A percentile compares a stretch with the other conserved stretches of the same genome.
Conservation (phyloP, 2,888 invertebrate genomes). For the Torymus auratus region DNA sequence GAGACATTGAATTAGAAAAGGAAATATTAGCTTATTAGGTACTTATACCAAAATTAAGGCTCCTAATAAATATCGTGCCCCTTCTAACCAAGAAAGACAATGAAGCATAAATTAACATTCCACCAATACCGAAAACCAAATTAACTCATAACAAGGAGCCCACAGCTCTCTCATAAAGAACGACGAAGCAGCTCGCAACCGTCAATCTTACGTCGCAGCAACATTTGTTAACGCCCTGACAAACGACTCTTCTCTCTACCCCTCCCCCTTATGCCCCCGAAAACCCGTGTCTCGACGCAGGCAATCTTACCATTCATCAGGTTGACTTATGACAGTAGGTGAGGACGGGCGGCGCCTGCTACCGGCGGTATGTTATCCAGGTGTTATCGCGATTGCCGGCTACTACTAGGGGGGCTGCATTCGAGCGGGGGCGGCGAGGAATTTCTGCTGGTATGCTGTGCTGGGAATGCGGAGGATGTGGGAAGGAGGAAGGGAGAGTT, state of each 20-base stretch:
- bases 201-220: conserved; percentile 3
- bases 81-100: too few relatives aligned
- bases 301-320: conserved; percentile 41
- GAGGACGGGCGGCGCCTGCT: conserved; percentile 18
- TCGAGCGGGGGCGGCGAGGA: too few relatives aligned
- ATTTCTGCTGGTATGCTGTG: neutral
- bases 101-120: too few relatives aligned
- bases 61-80: too few relatives aligned
- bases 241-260: neutral
- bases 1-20: too few relatives aligned
- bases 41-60: too few relatives aligned
- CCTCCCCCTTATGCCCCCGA: neutral
- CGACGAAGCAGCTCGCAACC: neutral
- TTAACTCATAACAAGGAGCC: too few relatives aligned
- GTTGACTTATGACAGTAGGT: conserved; percentile 43
- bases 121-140: too few relatives aligned
- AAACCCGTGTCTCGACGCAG: conserved; percentile 11
- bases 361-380: conserved; percentile 4
- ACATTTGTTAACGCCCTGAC: neutral
- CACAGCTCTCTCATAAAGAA: too few relatives aligned
- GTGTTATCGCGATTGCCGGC: conserved; percentile 41
- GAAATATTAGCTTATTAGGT: too few relatives aligned
- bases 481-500: too few relatives aligned
- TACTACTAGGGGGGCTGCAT: neutral
- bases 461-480: neutral